Base-by-base conservation (phyloP, 2,797 vertebrate species). In the Microctenopoma steveboyesi region DNA sequence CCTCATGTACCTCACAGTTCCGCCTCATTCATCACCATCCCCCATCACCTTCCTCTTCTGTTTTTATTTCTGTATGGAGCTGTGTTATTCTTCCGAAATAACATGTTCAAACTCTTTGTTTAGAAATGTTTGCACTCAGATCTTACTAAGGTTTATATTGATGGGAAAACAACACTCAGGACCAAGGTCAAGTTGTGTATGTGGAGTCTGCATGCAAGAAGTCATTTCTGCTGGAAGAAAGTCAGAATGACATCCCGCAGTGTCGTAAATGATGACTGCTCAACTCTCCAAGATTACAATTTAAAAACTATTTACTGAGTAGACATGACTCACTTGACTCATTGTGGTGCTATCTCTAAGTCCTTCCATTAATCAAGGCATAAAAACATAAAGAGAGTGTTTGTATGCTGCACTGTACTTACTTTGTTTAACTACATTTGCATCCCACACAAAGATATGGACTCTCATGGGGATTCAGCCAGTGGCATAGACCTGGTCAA, bases 41-140 rank as follows among this genome's bases (percentile, higher is more conserved):
- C 72, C 75, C 66, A 15, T 59, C 62, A 56, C 46, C 69, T 57
- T 78, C 63, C 57, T 74, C 39, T 59, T 76, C 68, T 37, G 40
- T 68, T 52, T 75, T 43, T 58, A 14, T 51, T 62, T 63, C 13
- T 49, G 53, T 66, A 51, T 15, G 22, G 30, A 70, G 40, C 43
- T 28, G 11, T 73, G 81, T 87, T 83, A 72, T 86, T 85, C 61
- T 35, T 18, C 74, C 64, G 67, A 82, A 88, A 84, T 76, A 86
- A 83, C 82, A 87, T 72, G 66, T 77, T 84, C 82, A 82, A 47
- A 48, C 84, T 85, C 62, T 39, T 58, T 90, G 82, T 93, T 90
- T 93, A 81, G 83, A 86, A 77, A 86, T 88, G 79, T 92, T 90
- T 91, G 83, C 87, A 83, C 69, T 60, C 13, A 48, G 57, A 61